Base-by-base conservation (phyloP, 2,888 invertebrate genomes). In the Therioaphis trifolii region DNA sequence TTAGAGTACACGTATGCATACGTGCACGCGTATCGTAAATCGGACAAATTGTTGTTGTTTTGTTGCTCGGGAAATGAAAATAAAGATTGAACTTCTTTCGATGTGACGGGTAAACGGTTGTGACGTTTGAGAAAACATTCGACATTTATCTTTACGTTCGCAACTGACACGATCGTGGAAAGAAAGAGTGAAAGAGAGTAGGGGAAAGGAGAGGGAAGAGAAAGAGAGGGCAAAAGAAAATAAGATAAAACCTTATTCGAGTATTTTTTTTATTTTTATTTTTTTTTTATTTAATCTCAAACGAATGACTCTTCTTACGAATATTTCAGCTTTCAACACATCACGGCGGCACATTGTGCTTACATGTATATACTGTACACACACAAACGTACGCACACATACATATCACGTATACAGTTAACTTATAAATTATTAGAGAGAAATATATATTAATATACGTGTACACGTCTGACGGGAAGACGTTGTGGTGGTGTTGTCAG, bases 121-220 rank as follows among this genome's bases (percentile, higher is more conserved):
- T 71, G 71, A 71, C 71, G n/a, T 71, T 49, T 71, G 71, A 69
- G 69, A 46, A 49, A 71, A 46, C 18, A 71, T 71, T 49, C 27
- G 49, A 49, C 49, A 71, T 71, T 29, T 71, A 27, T n/a, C 71
- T 46, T 1, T n/a, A 24, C 46, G 46, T 27, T 18, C 18, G 0
- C n/a, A n/a, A n/a, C n/a, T n/a, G 52, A n/a, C n/a, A 7, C 29
- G 49, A 27, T 46, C 46, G 71, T n/a, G n/a, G 27, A 4, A n/a
- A 43, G 43, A 52, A 1, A 52, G 5, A n/a, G 18, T 1, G 52
- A n/a, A 15, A 52, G 18, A n/a, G 1, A 52, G 52, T 5, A n/a
- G n/a, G 52, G 7, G 52, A n/a, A 4, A 68, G 5, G 14, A 9
- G 21, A 14, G n/a, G 68, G 7, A 43, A 43, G 68, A 68, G 40